These are phyloP conservation scores for Dasypogon diadema DNA, from an alignment of 2,888 invertebrate genomes.

Conservation along the genomic window DNA sequence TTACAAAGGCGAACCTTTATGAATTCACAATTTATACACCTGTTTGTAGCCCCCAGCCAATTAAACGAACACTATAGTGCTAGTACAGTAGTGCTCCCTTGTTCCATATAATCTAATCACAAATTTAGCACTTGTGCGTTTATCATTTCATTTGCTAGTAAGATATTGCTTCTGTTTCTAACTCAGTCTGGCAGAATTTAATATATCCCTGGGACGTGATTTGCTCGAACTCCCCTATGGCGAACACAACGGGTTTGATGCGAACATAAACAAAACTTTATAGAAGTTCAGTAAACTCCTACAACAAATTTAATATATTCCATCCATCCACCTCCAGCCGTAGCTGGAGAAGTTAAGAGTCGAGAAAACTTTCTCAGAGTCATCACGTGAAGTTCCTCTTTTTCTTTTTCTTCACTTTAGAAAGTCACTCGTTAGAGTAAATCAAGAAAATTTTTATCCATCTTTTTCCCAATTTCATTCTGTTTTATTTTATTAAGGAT, in stretches of 20 bases:
- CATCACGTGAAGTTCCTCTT: slow-evolving; percentile 24
- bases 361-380: slow-evolving; percentile 21
- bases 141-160: slow-evolving; percentile 43
- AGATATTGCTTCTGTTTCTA: slow-evolving; percentile 23
- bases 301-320: slow-evolving; percentile 50
- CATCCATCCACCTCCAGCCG: slow-evolving; percentile 38
- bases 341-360: slow-evolving; percentile 41
- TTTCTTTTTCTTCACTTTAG: background rate
- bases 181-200: slow-evolving; percentile 40
- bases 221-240: slow-evolving; percentile 35
- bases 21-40: slow-evolving; percentile 7
- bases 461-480: slow-evolving; percentile 48
- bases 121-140: slow-evolving; percentile 42
- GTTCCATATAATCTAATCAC: slow-evolving; percentile 37
- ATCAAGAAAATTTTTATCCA: slow-evolving; percentile 51
- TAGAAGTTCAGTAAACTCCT: slow-evolving; percentile 43
- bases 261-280: slow-evolving; percentile 49
- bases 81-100: slow-evolving; percentile 16
- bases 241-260: slow-evolving; percentile 42
- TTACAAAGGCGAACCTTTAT: background rate
- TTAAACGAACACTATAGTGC: slow-evolving; percentile 12
- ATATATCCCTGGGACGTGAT: slow-evolving; percentile 41
- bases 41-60: slow-evolving; percentile 8
- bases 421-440: slow-evolving; percentile 37
- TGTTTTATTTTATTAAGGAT: slow-evolving; percentile 50